Evolutionary conservation across 2,113 vertebrate species (phyloP), one percentile per base, ranked within the genome.

Genomic region (Ceyx margarethae): DNA sequence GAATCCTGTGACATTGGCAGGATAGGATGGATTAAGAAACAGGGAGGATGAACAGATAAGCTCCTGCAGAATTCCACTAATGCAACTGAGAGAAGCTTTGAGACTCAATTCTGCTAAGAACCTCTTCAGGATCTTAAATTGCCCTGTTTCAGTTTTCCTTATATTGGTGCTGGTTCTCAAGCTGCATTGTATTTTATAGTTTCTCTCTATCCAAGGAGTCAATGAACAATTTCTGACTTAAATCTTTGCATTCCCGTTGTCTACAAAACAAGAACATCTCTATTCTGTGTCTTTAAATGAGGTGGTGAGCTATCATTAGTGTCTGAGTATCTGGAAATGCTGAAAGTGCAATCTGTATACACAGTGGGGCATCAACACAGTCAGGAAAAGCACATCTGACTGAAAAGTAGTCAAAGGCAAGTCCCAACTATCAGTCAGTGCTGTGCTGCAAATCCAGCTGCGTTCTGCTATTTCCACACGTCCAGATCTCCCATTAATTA

Each of bases 401-500:
- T 86, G 73, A 65, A 76, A 78, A 58, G 23, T 10, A 54, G 71
- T 62, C 79, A 75, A 50, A 86, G 76, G 26, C 22, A 48, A 58
- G 33, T 61, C 54, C 85, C 43, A 85, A 71, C 57, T 76, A 61
- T 65, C 73, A 40, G 33, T 37, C 72, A 4, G 5, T 56, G 42
- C 29, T 23, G 73, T 22, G 56, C 22, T 68, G 91, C 42, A 56
- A 69, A 1, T 53, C 68, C 26, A 29, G 20, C 58, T 37, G 66
- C 48, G 62, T 68, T 81, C 84, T 46, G 83, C 69, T 83, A 31
- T 20, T 91, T 31, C 61, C 81, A 65, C 81, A 79, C 3, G 0
- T 73, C 54, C 84, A 75, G 42, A 82, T 85, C 85, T 76, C 46
- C 71, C 64, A 51, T 87, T 92, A 92, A 93, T 95, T 90, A 80